Conservation (phyloP, 2,888 invertebrate genomes). For the Chymomyza amoena region DNA sequence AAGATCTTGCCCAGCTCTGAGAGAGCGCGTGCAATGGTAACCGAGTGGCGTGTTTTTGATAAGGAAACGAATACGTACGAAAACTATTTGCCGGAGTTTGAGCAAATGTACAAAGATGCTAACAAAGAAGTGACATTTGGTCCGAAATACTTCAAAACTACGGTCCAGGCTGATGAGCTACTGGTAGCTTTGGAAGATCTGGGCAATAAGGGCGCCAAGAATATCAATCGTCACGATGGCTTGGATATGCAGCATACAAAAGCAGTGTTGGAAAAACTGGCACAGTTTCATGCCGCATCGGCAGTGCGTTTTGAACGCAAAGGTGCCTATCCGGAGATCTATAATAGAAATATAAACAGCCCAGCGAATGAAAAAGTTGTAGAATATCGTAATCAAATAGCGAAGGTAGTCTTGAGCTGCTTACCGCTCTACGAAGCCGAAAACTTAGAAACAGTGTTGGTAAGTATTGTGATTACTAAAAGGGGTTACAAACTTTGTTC, state of each 20-base stretch:
- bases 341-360: slow-evolving; percentile 55
- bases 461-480: slow-evolving; percentile 23
- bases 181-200: slow-evolving; percentile 74
- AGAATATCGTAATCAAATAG: slow-evolving; percentile 45
- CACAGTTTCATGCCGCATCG: slow-evolving; percentile 79
- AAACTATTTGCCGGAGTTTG: slow-evolving; percentile 68
- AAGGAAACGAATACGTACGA: slow-evolving; percentile 72
- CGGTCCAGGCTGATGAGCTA: slow-evolving; percentile 27
- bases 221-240: slow-evolving; percentile 59
- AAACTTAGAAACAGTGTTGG: slow-evolving; percentile 55
- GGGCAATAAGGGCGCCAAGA: slow-evolving; percentile 45
- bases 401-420: slow-evolving; percentile 37
- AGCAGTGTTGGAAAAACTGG: slow-evolving; percentile 75
- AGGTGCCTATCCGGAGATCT: slow-evolving; percentile 60
- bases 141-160: slow-evolving; percentile 51
- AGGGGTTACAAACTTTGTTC: not conserved
- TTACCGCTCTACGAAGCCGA: slow-evolving; percentile 41
- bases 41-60: slow-evolving; percentile 64
- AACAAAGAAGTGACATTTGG: slow-evolving; percentile 57
- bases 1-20: slow-evolving; percentile 55
- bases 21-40: slow-evolving; percentile 47
- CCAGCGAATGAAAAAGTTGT: slow-evolving; percentile 39
- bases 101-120: slow-evolving; percentile 54
- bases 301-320: slow-evolving; percentile 75
- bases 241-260: slow-evolving; percentile 78